A percentile compares a stretch with the other conserved stretches of the same genome.
Conservation (phyloP, 2,888 invertebrate species). For the Athrips mouffetella region DNA sequence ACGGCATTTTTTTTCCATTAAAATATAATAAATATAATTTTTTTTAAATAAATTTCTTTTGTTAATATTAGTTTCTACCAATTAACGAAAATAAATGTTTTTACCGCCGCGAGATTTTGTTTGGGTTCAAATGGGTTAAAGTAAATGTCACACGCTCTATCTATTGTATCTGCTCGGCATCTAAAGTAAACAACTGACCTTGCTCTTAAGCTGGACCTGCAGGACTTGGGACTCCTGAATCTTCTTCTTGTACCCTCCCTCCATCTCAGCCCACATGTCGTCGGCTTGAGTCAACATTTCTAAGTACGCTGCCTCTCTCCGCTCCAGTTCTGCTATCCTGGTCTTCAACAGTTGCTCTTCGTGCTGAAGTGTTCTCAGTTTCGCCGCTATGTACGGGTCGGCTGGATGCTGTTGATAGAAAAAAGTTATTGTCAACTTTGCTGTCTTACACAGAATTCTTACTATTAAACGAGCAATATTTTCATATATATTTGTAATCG, state of each 20-base stretch:
- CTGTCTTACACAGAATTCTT: not conserved
- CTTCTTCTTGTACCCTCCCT: slow-evolving; percentile 80
- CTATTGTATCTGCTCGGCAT: too few relatives aligned
- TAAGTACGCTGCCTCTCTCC: slow-evolving; percentile 82
- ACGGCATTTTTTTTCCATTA: too few relatives aligned
- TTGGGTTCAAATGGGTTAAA: too few relatives aligned
- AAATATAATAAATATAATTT: too few relatives aligned
- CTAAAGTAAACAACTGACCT: slow-evolving; percentile 64
- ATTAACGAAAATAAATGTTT: too few relatives aligned
- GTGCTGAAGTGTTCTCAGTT: slow-evolving; percentile 61
- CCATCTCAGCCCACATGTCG: slow-evolving; percentile 84
- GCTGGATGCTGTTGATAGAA: slow-evolving; percentile 42
- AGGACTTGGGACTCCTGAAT: slow-evolving; percentile 70
- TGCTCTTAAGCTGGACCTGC: slow-evolving; percentile 70
- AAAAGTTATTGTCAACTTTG: slow-evolving; percentile 7
- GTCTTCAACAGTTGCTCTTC: slow-evolving; percentile 79
- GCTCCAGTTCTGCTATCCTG: slow-evolving; percentile 80
- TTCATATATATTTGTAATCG: too few relatives aligned
- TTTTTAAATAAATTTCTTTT: too few relatives aligned
- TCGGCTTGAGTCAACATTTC: slow-evolving; percentile 85
- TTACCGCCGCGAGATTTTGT: too few relatives aligned
- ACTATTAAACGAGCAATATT: not conserved
- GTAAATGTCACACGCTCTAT: too few relatives aligned
- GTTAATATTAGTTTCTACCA: too few relatives aligned
- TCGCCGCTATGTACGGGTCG: slow-evolving; percentile 41